Evolutionary conservation across 2,888 invertebrate species (phyloP).

Genomic region (Tenthredo scrophulariae): DNA sequence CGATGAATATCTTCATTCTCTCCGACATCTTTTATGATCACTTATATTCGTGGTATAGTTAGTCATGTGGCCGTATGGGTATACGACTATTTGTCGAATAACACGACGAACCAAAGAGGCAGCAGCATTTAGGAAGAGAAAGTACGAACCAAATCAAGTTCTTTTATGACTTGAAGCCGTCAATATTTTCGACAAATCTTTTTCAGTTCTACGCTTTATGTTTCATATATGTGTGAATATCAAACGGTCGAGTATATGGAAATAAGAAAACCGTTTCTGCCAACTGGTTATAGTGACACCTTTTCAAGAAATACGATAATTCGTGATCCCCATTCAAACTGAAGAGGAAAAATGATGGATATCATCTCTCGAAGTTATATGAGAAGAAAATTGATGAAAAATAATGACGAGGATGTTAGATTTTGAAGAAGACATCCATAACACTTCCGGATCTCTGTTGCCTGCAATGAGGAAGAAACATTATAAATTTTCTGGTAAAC

Average conservation of each 20-base stretch:
- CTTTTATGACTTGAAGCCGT: not conserved
- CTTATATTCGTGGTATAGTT: not conserved
- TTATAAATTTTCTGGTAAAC: not conserved
- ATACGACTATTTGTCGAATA: not conserved
- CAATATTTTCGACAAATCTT: slow-evolving; percentile 9
- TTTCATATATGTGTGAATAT: not conserved
- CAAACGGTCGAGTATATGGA: not conserved
- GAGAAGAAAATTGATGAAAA: not conserved
- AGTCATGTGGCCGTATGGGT: not conserved
- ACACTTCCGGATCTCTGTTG: too few species aligned
- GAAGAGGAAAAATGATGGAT: not conserved
- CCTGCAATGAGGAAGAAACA: not conserved
- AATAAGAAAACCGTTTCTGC: not conserved
- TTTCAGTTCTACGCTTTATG: not conserved
- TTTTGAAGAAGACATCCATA: not conserved
- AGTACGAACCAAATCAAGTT: slow-evolving; percentile 1
- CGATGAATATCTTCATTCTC: not conserved
- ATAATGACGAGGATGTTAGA: not conserved
- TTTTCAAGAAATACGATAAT: not conserved
- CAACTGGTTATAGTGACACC: slow-evolving; percentile 2
- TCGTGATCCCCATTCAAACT: not conserved
- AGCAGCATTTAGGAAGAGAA: slow-evolving; percentile 34
- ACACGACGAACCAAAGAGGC: not conserved
- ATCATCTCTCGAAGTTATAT: not conserved
- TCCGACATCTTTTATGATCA: not conserved